phyloP scores from a whole-genome alignment of 2,888 invertebrate species.

The Ashinkailepas kermadecensis region DNA sequence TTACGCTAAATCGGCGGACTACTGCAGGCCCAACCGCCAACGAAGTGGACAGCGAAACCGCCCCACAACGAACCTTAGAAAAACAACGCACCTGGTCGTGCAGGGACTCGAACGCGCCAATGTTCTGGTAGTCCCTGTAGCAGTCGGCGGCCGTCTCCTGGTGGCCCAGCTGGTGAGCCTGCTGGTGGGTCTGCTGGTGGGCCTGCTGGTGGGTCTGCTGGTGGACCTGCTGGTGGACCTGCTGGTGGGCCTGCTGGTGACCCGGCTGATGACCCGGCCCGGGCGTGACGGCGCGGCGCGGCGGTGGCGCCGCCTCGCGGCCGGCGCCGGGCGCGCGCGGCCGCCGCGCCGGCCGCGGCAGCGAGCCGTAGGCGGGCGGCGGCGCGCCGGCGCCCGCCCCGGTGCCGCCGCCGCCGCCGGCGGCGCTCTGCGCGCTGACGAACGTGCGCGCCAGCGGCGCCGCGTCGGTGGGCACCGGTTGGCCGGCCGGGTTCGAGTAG shows the following conservation, averaged over 20 bases:
- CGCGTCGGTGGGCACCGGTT: conserved; percentile 64
- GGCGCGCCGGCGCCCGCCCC: conserved; percentile 33
- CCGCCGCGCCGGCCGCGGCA: conserved; percentile 46
- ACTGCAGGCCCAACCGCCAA: no score
- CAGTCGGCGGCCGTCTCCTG: conserved; percentile 29
- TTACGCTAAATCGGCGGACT: no score
- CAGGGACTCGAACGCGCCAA: conserved; percentile 59
- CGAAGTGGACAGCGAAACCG: no score
- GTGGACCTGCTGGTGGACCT: no score
- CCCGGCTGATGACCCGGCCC: conserved; percentile 53
- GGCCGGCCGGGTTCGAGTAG: conserved; percentile 73
- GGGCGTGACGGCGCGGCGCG: conserved; percentile 72
- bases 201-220: no score
- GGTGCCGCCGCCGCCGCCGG: conserved; percentile 28
- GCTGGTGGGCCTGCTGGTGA: no score
- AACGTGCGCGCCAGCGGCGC: conserved; percentile 61
- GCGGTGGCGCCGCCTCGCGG: conserved; percentile 27
- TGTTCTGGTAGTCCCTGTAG: conserved; percentile 58
- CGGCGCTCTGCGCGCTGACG: conserved; percentile 43
- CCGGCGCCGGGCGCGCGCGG: conserved; percentile 66
- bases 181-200: no score
- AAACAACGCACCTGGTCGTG: conserved; percentile 39
- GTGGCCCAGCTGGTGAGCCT: conserved; percentile 38
- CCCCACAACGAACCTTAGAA: no score
- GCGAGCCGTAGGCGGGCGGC: conserved; percentile 27